These are phyloP conservation scores for Eupithecia inturbata DNA, from an alignment of 2,888 invertebrate genomes.

Conservation along the genomic window DNA sequence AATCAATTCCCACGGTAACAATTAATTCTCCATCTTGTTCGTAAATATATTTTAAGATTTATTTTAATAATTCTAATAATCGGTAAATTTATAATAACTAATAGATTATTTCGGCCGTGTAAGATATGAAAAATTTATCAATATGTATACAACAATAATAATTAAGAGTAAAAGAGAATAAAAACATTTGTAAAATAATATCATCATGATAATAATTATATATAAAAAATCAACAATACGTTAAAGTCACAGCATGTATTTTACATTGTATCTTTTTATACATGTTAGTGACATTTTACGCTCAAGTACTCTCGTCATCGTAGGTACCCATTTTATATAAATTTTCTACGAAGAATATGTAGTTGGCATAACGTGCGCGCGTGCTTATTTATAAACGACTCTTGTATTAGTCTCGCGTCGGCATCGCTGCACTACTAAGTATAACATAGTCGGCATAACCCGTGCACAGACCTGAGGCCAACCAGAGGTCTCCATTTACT, in stretches of 20 bases:
- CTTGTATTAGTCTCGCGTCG: slow-evolving; percentile 15
- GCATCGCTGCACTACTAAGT: slow-evolving; percentile 8
- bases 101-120: slow-evolving; percentile 66
- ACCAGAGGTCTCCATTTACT: not conserved
- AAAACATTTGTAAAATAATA: slow-evolving; percentile 70
- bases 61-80: slow-evolving; percentile 52
- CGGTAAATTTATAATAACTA: slow-evolving; percentile 55
- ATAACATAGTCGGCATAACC: slow-evolving; percentile 5
- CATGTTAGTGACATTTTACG: slow-evolving; percentile 57
- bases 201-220: slow-evolving; percentile 53
- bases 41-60: slow-evolving; percentile 35
- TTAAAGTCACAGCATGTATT: slow-evolving; percentile 75
- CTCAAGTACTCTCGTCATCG: slow-evolving; percentile 58
- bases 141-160: slow-evolving; percentile 65
- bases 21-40: slow-evolving; percentile 54
- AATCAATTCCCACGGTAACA: slow-evolving; percentile 77
- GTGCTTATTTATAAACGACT: slow-evolving; percentile 39
- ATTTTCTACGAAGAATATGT: slow-evolving; percentile 58
- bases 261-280: slow-evolving; percentile 58
- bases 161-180: slow-evolving; percentile 65
- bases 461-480: not conserved
- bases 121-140: slow-evolving; percentile 73
- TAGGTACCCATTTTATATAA: slow-evolving; percentile 69
- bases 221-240: slow-evolving; percentile 70
- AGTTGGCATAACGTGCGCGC: slow-evolving; percentile 63